A percentile compares a stretch with the other conserved stretches of the same genome.
Evolutionary conservation across 2,797 vertebrate genomes (phyloP).

Genomic region (Anabacerthia variegaticeps): DNA sequence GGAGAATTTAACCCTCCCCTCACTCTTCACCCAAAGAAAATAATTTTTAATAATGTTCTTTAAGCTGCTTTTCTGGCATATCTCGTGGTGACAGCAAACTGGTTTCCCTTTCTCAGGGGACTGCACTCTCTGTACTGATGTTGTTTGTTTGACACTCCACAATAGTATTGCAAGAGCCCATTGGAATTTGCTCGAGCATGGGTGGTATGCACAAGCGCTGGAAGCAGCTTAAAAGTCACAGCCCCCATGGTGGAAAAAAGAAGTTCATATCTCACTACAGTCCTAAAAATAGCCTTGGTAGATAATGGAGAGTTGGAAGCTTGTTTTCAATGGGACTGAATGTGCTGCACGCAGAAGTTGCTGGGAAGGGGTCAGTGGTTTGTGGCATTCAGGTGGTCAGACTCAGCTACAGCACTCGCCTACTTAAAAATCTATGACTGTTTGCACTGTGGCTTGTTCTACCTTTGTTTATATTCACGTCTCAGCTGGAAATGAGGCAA

Average conservation of each 20-base stretch:
- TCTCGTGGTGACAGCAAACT: not conserved
- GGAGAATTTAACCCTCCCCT: not conserved
- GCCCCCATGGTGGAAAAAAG: not conserved
- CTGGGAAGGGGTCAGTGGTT: not conserved
- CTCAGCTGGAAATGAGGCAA: not conserved
- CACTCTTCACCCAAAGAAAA: not conserved
- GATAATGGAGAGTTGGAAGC: conserved; percentile 44
- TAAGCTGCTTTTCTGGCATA: not conserved
- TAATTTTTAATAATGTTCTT: not conserved
- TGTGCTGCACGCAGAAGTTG: conserved; percentile 20
- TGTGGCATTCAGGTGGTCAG: not conserved
- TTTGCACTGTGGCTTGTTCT: not conserved
- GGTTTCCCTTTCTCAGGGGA: not conserved
- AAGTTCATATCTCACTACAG: conserved; percentile 31
- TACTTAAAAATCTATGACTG: not conserved
- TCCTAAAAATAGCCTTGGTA: conserved; percentile 56
- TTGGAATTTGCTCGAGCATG: conserved; percentile 25
- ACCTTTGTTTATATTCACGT: not conserved
- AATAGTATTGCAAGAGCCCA: not conserved
- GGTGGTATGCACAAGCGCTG: conserved; percentile 20
- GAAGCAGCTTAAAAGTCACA: conserved; percentile 29
- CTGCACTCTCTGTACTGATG: not conserved
- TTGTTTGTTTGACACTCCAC: not conserved
- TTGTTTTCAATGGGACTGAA: conserved; percentile 47
- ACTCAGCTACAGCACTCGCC: accelerated